phyloP scores from a whole-genome alignment of 2,113 vertebrate species.

The Telmatochromis sp. region DNA sequence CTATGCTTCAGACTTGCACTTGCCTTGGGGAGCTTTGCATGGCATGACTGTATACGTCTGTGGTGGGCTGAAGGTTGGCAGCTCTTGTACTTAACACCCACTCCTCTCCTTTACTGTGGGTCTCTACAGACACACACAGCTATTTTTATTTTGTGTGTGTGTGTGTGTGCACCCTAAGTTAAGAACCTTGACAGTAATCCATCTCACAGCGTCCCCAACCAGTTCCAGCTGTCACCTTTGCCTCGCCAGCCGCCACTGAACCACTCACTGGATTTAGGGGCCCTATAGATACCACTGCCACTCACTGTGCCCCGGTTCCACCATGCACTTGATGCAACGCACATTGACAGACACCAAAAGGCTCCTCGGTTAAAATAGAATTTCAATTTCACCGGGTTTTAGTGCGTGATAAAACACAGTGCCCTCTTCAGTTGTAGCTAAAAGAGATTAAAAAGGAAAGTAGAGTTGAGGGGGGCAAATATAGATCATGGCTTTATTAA shows the following conservation, averaged over 20 bases:
- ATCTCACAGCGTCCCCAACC: constrained; percentile 17
- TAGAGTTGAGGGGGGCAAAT: not conserved
- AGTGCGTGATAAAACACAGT: constrained; percentile 36
- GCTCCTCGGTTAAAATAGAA: constrained; percentile 43
- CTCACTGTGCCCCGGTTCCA: not conserved
- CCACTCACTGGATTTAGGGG: constrained; percentile 33
- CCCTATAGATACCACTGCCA: constrained; percentile 25
- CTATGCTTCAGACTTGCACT: not conserved
- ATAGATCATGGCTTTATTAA: constrained; percentile 60
- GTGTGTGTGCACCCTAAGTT: not conserved
- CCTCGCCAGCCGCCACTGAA: constrained; percentile 23
- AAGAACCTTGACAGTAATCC: constrained; percentile 52
- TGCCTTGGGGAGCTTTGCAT: not conserved
- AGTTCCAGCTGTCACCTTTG: constrained; percentile 55
- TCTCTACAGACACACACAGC: not conserved
- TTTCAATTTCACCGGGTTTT: constrained; percentile 43
- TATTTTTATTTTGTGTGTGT: not conserved
- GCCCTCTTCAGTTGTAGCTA: constrained; percentile 29
- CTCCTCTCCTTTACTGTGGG: not conserved
- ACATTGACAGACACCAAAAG: constrained; percentile 38
- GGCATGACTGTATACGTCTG: not conserved
- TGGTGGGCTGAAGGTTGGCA: constrained; percentile 37
- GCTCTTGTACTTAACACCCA: constrained; percentile 34
- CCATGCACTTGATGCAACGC: constrained; percentile 13
- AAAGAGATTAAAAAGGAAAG: constrained; percentile 37